Conservation (phyloP, 1,140 invertebrate genomes). For the Uloborus diversus region DNA sequence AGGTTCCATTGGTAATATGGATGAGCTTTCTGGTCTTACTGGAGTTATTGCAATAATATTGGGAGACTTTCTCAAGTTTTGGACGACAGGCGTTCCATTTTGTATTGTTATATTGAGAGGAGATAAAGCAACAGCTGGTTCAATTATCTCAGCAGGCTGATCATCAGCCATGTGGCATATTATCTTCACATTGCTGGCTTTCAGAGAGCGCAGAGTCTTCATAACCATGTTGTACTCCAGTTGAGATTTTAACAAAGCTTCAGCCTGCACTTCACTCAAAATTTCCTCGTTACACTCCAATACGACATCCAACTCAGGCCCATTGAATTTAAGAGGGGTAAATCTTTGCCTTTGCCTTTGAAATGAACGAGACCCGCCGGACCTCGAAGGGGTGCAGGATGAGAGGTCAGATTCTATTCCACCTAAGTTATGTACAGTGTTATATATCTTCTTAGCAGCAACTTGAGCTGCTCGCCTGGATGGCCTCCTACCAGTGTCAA, state of each 20-base stretch:
- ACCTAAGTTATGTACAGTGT: slow-evolving; percentile 8
- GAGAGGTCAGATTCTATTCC: not conserved
- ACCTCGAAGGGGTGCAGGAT: too few species aligned
- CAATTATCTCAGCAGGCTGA: not conserved
- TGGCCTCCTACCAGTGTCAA: not conserved
- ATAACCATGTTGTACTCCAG: slow-evolving; percentile 23
- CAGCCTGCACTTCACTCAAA: slow-evolving; percentile 15
- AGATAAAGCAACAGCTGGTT: too few species aligned
- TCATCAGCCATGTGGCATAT: not conserved
- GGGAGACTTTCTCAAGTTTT: not conserved
- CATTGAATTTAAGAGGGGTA: not conserved
- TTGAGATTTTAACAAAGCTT: slow-evolving; percentile 13
- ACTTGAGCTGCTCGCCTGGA: slow-evolving; percentile 29
- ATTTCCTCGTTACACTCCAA: slow-evolving; percentile 44
- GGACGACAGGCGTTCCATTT: not conserved
- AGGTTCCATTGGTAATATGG: not conserved
- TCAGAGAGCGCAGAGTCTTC: slow-evolving; percentile 7
- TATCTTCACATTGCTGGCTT: slow-evolving; percentile 11
- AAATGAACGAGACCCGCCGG: not conserved
- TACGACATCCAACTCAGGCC: not conserved
- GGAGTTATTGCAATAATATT: not conserved
- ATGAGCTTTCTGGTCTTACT: not conserved
- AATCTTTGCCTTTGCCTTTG: not conserved
- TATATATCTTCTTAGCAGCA: slow-evolving; percentile 46
- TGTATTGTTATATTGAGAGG: too few species aligned